Evolutionary conservation across 1,140 invertebrate genomes (phyloP), one percentile per base, ranked within the genome.

Genomic region (Sycobia sp.): DNA sequence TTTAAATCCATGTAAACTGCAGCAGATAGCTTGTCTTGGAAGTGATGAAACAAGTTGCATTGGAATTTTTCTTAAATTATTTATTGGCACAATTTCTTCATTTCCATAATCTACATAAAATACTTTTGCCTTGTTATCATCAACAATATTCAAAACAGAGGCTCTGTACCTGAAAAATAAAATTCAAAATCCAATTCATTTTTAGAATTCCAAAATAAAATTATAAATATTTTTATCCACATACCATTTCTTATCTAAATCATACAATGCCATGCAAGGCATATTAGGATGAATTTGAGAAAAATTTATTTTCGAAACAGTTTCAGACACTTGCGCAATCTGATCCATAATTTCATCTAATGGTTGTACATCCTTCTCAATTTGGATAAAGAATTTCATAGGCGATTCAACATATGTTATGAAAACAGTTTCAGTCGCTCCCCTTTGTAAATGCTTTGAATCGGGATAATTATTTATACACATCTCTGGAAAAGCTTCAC

Each of bases 61-160:
- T 23, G 84, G 84, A 13, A 92, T 90, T 5, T 77, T 77, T 63
- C 87, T 86, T 13, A 93, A 74, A 23, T 85, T 73, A 16, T 79
- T 76, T 0, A 82, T 69, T 11, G 83, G 43, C 0, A 91, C 75
- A 23, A 73, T 79, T 76, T 92, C 89, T 25, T 84, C 83, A 74
- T 92, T 92, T 10, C 91, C 91, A 76, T 91, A 92, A 75, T 94
- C 91, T 4, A 91, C 76, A 75, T 89, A 93, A 10, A 85, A 78
- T 0, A 93, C 87, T 59, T 81, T 83, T 3, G 84, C 73, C 14
- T 80, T 72, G n/a, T 78, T 76, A 18, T 78, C 79, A 14, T 78
- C 78, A 41, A 79, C 73, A 4, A 82, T 69, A 22, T 74, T 76
- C 7, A 82, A 32, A 14, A 90, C 84, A 64, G 84, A 82, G 14